Base-by-base conservation (phyloP, 1,140 invertebrate genomes). In the Centruroides vittatus region DNA sequence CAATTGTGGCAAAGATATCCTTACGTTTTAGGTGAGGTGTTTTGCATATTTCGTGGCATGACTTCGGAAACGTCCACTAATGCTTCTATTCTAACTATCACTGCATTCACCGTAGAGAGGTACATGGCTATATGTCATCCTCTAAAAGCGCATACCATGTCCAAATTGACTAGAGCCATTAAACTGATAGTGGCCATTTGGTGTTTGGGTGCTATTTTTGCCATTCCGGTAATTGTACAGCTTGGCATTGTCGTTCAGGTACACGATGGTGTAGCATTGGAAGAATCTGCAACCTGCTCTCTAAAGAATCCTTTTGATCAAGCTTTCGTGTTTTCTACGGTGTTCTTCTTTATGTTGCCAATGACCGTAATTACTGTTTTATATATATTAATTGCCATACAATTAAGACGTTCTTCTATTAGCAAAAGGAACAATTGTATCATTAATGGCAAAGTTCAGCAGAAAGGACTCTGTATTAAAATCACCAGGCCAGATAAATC, bases 71-170 rank as follows among this genome's bases (percentile, higher is more conserved):
- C 87, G 5, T 93, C 90, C 0, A 88, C 89, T 3, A 93, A 95
- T 73, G 92, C 93, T 0, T 94, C 93, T 1, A 87, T 97, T 0
- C 77, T 97, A 53, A 93, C 88, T 7, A 93, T 94, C 55, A 89
- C 88, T 0, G 88, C 89, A 3, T 98, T 98, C 74, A 97, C 93
- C 0, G 82, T 94, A 5, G 94, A 98, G 73, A 75, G 94, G 55
- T 98, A 96, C 73, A 81, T 96, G 23, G 93, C 91, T 12, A 95
- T 97, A 65, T 95, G 92, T 73, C 86, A 93, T 72, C 92, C 93
- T 0, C 86, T 96, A 65, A 76, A 87, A 67, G 85, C 87, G 0
- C 89, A 93, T 70, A 89, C 86, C 3, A 85, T 91, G 78, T 88
- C 86, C 0, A 88, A 70, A 41, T 71, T 82, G 13, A 78, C 79